Conservation (phyloP, 2,888 invertebrate species). For the Pantelozetes paolii region DNA sequence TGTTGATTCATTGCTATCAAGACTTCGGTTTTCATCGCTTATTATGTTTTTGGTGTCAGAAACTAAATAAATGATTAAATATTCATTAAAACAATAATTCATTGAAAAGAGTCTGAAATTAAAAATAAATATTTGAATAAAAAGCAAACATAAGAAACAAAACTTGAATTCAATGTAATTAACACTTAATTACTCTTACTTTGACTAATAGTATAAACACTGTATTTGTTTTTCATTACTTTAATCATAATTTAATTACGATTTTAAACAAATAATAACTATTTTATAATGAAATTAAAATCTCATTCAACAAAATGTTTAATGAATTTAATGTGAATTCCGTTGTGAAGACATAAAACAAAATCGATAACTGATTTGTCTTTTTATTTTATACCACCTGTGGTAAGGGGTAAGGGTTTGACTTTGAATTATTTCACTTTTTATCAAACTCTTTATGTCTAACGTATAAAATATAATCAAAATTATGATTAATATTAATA, state of each 20-base stretch:
- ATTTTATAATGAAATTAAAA: too few species aligned
- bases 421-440: too few species aligned
- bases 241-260: not conserved
- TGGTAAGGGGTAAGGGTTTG: too few species aligned
- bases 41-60: not conserved
- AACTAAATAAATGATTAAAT: not conserved
- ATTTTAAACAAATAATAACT: too few species aligned
- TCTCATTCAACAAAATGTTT: too few species aligned
- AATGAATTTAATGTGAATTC: too few species aligned
- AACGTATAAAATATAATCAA: too few species aligned
- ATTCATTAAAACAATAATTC: not conserved
- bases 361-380: too few species aligned
- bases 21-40: not conserved
- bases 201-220: constrained; percentile 4
- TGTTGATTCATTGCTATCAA: not conserved
- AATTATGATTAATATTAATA: too few species aligned
- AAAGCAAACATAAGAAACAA: not conserved
- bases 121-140: not conserved
- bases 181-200: not conserved
- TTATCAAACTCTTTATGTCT: too few species aligned
- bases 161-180: not conserved
- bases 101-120: not conserved
- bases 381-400: too few species aligned
- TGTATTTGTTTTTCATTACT: constrained; percentile 16
- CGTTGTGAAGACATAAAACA: too few species aligned